phyloP scores from a whole-genome alignment of 2,113 vertebrate genomes.

The Trematocara variabile region DNA sequence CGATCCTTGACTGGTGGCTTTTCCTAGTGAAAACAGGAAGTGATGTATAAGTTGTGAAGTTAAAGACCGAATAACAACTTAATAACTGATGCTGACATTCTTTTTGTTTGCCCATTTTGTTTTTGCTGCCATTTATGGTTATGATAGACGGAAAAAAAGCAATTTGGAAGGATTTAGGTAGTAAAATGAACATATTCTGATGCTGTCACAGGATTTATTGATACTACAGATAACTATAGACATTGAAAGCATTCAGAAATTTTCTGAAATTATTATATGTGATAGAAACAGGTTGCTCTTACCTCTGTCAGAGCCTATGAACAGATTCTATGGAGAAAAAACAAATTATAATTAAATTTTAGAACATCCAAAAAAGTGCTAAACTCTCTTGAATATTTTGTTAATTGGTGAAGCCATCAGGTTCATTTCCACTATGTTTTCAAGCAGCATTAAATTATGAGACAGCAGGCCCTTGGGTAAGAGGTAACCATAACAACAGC shows the following conservation, averaged over 20 bases:
- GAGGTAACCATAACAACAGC: not conserved
- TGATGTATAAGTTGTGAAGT: not conserved
- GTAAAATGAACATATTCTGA: not conserved
- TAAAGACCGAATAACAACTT: not conserved
- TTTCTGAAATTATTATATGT: not conserved
- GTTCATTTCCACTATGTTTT: not conserved
- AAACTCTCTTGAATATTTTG: not conserved
- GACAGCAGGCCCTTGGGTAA: not conserved
- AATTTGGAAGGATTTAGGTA: not conserved
- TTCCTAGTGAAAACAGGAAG: conserved; percentile 67
- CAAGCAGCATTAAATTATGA: not conserved
- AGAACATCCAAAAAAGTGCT: not conserved
- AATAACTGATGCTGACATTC: not conserved
- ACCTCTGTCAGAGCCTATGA: conserved; percentile 94
- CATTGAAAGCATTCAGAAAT: not conserved
- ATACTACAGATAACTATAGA: not conserved
- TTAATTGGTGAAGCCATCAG: not conserved
- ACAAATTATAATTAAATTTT: not conserved
- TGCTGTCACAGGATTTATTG: not conserved
- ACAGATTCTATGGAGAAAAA: conserved; percentile 81
- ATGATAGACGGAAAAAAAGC: not conserved
- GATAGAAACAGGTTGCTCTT: conserved; percentile 11
- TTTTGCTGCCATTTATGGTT: not conserved
- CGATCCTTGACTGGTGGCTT: conserved; percentile 75
- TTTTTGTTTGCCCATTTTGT: not conserved